A percentile compares a stretch with the other conserved stretches of the same genome.
Evolutionary conservation across 1,140 invertebrate species (phyloP).

Genomic region (Drosophila hydei): DNA sequence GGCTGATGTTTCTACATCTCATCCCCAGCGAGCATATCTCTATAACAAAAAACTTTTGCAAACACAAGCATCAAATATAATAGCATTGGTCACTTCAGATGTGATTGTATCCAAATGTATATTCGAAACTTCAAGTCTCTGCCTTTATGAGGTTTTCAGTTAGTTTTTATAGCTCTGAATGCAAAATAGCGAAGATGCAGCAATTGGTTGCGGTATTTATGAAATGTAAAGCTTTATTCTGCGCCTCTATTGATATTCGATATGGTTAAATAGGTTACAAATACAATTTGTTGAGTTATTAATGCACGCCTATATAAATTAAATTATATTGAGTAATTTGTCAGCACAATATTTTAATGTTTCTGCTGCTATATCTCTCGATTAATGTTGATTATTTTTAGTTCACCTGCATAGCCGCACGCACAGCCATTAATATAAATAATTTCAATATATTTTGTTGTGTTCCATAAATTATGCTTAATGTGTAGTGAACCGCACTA

Average conservation of each 20-base stretch:
- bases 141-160: no score
- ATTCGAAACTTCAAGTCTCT: no score
- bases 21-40: no score
- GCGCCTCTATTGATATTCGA: neutral
- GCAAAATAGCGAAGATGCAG: no score
- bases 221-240: no score
- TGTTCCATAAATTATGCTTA: slow-evolving; percentile 42
- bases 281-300: neutral
- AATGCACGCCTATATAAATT: neutral
- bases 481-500: slow-evolving; percentile 26
- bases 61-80: no score
- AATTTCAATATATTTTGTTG: slow-evolving; percentile 36
- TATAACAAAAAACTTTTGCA: no score
- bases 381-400: slow-evolving; percentile 7
- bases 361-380: neutral
- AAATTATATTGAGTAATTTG: slow-evolving; percentile 11
- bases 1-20: no score
- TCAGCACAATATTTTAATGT: slow-evolving; percentile 11
- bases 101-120: no score
- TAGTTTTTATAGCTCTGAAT: no score
- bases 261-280: neutral
- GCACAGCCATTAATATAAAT: slow-evolving; percentile 40
- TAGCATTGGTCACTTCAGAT: no score
- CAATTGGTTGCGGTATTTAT: no score
- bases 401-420: slow-evolving; percentile 35